phyloP scores from a whole-genome alignment of 2,888 invertebrate genomes.

The Acronicta aceris region DNA sequence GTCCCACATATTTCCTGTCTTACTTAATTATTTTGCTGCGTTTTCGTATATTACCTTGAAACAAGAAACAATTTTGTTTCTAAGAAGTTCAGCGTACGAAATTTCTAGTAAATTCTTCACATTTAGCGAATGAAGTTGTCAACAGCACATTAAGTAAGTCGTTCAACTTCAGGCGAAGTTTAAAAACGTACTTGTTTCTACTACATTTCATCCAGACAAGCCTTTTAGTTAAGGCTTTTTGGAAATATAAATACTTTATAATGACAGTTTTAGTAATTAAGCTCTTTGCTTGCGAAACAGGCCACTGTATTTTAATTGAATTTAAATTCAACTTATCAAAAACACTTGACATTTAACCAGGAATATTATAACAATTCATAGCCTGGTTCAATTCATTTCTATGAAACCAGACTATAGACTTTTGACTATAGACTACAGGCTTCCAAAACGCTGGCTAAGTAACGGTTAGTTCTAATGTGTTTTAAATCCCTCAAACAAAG shows the following conservation, averaged over 20 bases:
- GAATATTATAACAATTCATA: too few relatives aligned
- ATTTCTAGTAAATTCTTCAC: conserved; percentile 16
- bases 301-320: too few relatives aligned
- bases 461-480: too few relatives aligned
- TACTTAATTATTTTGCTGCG: conserved; percentile 40
- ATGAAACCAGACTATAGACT: too few relatives aligned
- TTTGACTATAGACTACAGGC: too few relatives aligned
- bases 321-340: too few relatives aligned
- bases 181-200: conserved; percentile 24
- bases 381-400: too few relatives aligned
- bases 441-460: too few relatives aligned
- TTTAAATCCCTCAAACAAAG: too few relatives aligned
- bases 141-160: conserved; percentile 22
- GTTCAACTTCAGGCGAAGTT: conserved; percentile 17
- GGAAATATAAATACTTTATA: neutral
- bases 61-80: conserved; percentile 31
- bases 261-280: neutral
- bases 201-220: neutral
- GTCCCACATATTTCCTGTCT: conserved; percentile 1
- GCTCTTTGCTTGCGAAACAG: neutral
- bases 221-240: neutral
- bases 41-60: conserved; percentile 27
- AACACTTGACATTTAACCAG: too few relatives aligned
- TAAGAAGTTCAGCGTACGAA: conserved; percentile 20
- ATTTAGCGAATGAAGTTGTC: conserved; percentile 26